Evolutionary conservation across 2,888 invertebrate species (phyloP), one percentile per base, ranked within the genome.

Genomic region (Ferdinandea cuprea): DNA sequence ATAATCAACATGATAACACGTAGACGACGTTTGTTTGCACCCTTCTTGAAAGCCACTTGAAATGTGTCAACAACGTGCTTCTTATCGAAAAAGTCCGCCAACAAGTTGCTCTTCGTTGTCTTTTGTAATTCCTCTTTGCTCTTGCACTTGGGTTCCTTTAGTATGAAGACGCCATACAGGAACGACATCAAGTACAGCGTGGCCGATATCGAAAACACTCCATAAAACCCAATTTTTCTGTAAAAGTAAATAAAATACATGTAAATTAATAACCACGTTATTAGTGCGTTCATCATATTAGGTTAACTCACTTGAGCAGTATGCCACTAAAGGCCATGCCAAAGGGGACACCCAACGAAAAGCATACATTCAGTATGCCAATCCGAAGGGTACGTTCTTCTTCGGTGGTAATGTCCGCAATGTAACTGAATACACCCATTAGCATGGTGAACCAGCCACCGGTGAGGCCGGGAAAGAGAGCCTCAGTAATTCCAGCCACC

Each of bases 251-350:
- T 28, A 28, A 59, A 35, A 46, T 3, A 9, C 8, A 32, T 32
- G 15, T 58, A 11, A 19, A 32, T 42, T 21, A 42, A 42, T 17
- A 2, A 42, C 7, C 11, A 7, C 30, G 59, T 63, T 37, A n/a
- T 3, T 37, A 61, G 0, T 42, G 48, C 61, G 13, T 17, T 5
- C 17, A 37, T 21, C 25, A 44, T 6, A 13, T 9, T 6, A 19
- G 35, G 8, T 1, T n/a, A 69, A 88, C 89, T 86, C 84, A 91
- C 88, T 93, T 92, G 87, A 94, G 91, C 85, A 97, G 91, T 65
- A 97, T 93, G 0, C 97, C 98, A 88, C 97, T 97, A 3, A 96
- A 92, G 4, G 97, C 96, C 87, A 96, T 95, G n/a, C 98, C 98
- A 8, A 97, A 93, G 0, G 97, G 97, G 69, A 97, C 95, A 21